Evolutionary conservation across 2,797 vertebrate genomes (phyloP), one percentile per base, ranked within the genome.

Genomic region (Cheirogaleus major): DNA sequence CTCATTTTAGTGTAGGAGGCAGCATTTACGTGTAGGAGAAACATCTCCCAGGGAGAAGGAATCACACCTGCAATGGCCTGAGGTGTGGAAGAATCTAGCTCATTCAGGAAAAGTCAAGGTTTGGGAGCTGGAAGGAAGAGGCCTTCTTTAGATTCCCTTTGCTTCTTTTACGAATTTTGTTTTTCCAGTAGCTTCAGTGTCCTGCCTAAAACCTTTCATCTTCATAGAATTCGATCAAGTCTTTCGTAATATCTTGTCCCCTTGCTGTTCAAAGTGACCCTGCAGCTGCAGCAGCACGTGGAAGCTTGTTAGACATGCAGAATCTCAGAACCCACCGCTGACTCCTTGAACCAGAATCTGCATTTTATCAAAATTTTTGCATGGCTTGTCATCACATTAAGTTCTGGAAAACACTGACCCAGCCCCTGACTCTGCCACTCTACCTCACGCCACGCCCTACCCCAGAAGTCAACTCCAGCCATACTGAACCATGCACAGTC

Each of bases 401-500:
- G 17, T 72, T 88, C 55, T 52, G 25, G 83, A 48, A 89, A 84
- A 75, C 41, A 25, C 48, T 89, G 72, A 69, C 41, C 27, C 4
- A 20, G 45, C 2, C 41, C 41, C 35, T 18, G 27, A 38, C 32
- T 89, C 25, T 75, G 35, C 7, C 85, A 14, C 22, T n/a, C 9
- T 57, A 59, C 30, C n/a, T 84, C 59, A 45, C 18, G 14, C 57
- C 48, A 52, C 8, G 5, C 35, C 65, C 35, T n/a, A 7, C 22
- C n/a, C 82, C 22, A 4, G 17, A 92, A 75, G 23, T 45, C 89
- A 73, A 78, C 43, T 17, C 61, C 30, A 73, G 18, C 20, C 30
- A 12, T 22, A 45, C 0, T 52, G 57, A 75, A 32, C 14, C 41
- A 84, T 0, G 2, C 7, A 5, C 12, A 20, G 1, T 30, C 22